These are phyloP conservation scores for Silurus glanis DNA, from an alignment of 2,113 vertebrate genomes.

Conservation along the genomic window DNA sequence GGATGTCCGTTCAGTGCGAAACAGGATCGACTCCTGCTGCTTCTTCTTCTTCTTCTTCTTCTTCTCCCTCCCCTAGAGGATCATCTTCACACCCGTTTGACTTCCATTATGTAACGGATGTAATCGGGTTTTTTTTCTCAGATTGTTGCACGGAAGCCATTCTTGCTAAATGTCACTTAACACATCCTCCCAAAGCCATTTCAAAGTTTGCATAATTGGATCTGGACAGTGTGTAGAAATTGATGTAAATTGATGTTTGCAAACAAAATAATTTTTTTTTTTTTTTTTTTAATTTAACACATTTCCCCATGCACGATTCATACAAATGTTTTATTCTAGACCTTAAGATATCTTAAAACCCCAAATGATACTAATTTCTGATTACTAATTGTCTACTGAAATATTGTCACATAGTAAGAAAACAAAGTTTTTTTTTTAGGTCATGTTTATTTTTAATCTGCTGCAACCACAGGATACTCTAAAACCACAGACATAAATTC, in stretches of 20 bases:
- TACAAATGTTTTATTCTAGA: background rate
- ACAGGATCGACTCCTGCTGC: background rate
- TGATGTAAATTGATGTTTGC: background rate
- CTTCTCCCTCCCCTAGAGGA: background rate
- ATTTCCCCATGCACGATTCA: background rate
- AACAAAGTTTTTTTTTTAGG: constrained; percentile 4
- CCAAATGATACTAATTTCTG: background rate
- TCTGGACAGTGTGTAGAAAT: background rate
- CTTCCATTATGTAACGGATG: constrained; percentile 14
- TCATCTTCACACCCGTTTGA: constrained; percentile 25
- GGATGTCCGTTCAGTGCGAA: constrained; percentile 10
- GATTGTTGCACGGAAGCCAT: background rate
- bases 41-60: constrained; percentile 6
- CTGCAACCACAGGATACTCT: constrained; percentile 11
- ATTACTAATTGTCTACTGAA: background rate
- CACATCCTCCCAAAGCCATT: background rate
- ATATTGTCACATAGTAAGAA: background rate
- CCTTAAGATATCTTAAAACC: background rate
- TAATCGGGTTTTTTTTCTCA: background rate
- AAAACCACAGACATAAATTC: constrained; percentile 16
- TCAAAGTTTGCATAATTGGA: background rate
- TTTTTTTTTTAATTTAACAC: background rate
- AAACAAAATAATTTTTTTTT: background rate
- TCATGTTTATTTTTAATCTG: constrained; percentile 11
- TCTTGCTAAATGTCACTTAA: background rate